Conservation (phyloP, 2,797 vertebrate genomes). For the Mionectes olivaceus region DNA sequence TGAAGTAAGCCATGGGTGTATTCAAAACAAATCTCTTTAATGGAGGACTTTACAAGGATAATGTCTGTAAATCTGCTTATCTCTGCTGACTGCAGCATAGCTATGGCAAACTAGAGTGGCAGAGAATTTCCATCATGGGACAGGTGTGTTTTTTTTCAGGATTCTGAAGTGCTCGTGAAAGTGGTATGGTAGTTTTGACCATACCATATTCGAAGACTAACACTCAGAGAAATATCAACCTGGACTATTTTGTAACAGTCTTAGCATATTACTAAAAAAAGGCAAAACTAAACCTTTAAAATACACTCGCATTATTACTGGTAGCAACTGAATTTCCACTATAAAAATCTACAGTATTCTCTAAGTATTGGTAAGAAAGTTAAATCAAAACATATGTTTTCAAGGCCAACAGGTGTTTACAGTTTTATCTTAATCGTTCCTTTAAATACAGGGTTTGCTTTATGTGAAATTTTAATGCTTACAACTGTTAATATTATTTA, state of each 20-base stretch:
- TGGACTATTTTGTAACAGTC: neutral
- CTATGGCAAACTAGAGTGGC: neutral
- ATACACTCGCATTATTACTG: neutral
- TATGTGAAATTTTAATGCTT: neutral
- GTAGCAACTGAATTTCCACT: neutral
- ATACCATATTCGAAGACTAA: neutral
- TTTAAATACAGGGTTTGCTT: neutral
- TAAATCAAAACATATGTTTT: neutral
- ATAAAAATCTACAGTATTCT: neutral
- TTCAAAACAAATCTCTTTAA: neutral
- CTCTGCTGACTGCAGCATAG: neutral
- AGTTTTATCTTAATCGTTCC: neutral
- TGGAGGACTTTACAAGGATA: neutral
- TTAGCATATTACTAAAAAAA: neutral
- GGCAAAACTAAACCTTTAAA: neutral
- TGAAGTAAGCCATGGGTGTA: neutral
- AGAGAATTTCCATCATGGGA: neutral
- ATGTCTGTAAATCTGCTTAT: neutral
- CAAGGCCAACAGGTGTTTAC: neutral
- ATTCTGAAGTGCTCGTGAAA: neutral
- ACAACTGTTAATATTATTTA: neutral
- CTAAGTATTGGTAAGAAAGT: neutral
- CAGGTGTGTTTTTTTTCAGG: neutral
- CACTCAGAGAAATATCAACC: neutral
- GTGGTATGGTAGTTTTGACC: neutral